Percentiles rank a stretch among this genome's conserved stretches.
Conservation (phyloP, 2,113 vertebrate genomes). For the Microtus richardsoni region DNA sequence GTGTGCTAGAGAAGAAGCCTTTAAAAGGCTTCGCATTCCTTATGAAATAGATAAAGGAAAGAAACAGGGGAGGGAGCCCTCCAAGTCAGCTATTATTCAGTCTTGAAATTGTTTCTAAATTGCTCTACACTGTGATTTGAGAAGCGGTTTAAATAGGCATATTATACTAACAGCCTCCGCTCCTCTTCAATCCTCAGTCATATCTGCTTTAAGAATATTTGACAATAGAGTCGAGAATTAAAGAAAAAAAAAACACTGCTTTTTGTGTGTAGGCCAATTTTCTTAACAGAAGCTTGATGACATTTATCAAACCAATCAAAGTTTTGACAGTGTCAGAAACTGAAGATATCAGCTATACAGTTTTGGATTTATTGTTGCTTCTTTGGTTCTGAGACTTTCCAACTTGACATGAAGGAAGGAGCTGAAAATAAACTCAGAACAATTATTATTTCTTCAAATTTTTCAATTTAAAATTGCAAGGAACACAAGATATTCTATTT, state of each 20-base stretch:
- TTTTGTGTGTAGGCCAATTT: neutral
- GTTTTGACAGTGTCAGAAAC: neutral
- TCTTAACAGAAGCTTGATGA: constrained; percentile 55
- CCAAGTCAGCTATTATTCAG: constrained; percentile 46
- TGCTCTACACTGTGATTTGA: constrained; percentile 51
- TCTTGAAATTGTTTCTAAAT: constrained; percentile 62
- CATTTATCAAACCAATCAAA: constrained; percentile 33
- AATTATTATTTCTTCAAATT: constrained; percentile 3
- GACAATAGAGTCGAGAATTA: constrained; percentile 24
- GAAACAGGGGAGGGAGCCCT: neutral
- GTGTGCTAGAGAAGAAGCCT: constrained; percentile 49
- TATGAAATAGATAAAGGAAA: constrained; percentile 65
- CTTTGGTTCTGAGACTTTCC: constrained; percentile 30
- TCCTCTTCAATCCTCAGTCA: constrained; percentile 35
- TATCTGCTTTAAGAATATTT: constrained; percentile 56
- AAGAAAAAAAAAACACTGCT: constrained; percentile 50
- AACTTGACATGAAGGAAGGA: neutral
- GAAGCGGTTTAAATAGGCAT: constrained; percentile 35
- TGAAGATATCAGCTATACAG: neutral
- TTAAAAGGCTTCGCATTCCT: constrained; percentile 62
- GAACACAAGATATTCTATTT: constrained; percentile 23
- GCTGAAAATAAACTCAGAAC: constrained; percentile 21
- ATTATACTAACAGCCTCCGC: constrained; percentile 41
- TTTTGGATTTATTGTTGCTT: neutral
- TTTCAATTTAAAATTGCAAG: constrained; percentile 48